A percentile compares a stretch with the other conserved stretches of the same genome.
Evolutionary conservation across 2,797 vertebrate species (phyloP).

Genomic region (Danio tinwini): DNA sequence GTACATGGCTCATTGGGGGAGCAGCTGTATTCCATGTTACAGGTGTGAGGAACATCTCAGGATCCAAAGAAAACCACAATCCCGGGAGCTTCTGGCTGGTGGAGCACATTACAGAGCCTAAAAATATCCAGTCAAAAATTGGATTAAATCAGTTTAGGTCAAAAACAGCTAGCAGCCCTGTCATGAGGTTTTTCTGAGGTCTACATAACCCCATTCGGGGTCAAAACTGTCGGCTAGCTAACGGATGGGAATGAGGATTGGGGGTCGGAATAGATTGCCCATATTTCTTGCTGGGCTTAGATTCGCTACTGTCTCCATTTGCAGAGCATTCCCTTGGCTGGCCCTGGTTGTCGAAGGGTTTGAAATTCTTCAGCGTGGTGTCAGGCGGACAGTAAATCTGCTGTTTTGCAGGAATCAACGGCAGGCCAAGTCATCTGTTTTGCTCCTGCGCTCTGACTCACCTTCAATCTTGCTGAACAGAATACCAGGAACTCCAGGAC

Average conservation of each 20-base stretch:
- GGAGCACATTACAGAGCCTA: slow-evolving; percentile 15
- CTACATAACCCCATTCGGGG: background rate
- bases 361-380: slow-evolving; percentile 25
- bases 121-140: slow-evolving; percentile 3
- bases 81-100: slow-evolving; percentile 20
- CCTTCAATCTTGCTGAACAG: slow-evolving; percentile 51
- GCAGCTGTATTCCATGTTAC: slow-evolving; percentile 47
- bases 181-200: slow-evolving; percentile 13
- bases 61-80: slow-evolving; percentile 38
- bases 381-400: slow-evolving; percentile 57
- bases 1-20: slow-evolving; percentile 46
- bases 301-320: slow-evolving; percentile 2
- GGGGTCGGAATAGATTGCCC: background rate
- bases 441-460: slow-evolving; percentile 31
- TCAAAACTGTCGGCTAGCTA: background rate
- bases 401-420: slow-evolving; percentile 29
- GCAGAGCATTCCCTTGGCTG: background rate
- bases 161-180: background rate
- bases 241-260: background rate
- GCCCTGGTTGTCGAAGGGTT: slow-evolving; percentile 11
- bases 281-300: slow-evolving; percentile 22
- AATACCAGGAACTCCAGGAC: slow-evolving; percentile 51
- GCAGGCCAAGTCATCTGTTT: slow-evolving; percentile 37
- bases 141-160: background rate
- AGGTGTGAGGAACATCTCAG: slow-evolving; percentile 28